Evolutionary conservation across 2,888 invertebrate genomes (phyloP).

Genomic region (Cerastis rubricosa): DNA sequence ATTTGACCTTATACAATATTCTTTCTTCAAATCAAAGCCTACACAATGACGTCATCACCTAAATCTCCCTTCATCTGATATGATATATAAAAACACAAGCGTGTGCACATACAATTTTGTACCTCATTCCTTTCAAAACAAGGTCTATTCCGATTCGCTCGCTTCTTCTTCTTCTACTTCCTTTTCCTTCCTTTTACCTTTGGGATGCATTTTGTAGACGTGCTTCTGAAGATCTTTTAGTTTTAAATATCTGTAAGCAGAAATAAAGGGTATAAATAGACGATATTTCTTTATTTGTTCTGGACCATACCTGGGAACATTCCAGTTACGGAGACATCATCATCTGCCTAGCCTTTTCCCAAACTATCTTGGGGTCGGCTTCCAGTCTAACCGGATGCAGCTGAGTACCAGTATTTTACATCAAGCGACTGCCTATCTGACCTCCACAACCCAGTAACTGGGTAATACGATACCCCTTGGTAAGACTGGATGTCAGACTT

Average conservation of each 20-base stretch:
- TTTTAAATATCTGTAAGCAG: conserved; percentile 76
- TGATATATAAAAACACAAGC: conserved; percentile 30
- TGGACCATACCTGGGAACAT: too few species aligned
- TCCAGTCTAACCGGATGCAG: too few species aligned
- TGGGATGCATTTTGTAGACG: conserved; percentile 82
- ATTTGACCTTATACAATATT: not conserved
- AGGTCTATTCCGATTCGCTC: conserved; percentile 65
- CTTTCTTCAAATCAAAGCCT: not conserved
- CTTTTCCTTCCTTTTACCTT: conserved; percentile 72
- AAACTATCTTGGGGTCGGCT: too few species aligned
- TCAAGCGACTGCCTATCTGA: too few species aligned
- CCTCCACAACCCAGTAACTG: too few species aligned
- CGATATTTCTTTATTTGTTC: too few species aligned
- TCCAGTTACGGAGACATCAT: too few species aligned
- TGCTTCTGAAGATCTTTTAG: conserved; percentile 82
- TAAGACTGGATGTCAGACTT: too few species aligned
- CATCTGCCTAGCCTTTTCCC: too few species aligned
- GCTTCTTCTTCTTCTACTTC: conserved; percentile 61
- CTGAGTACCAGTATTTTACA: too few species aligned
- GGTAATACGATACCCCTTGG: too few species aligned
- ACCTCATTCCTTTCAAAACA: conserved; percentile 44
- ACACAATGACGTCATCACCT: conserved; percentile 7
- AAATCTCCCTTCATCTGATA: conserved; percentile 34
- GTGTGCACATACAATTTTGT: conserved; percentile 45
- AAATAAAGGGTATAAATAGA: too few species aligned